Evolutionary conservation across 2,888 invertebrate genomes (phyloP).

Genomic region (Apotomis turbidana): DNA sequence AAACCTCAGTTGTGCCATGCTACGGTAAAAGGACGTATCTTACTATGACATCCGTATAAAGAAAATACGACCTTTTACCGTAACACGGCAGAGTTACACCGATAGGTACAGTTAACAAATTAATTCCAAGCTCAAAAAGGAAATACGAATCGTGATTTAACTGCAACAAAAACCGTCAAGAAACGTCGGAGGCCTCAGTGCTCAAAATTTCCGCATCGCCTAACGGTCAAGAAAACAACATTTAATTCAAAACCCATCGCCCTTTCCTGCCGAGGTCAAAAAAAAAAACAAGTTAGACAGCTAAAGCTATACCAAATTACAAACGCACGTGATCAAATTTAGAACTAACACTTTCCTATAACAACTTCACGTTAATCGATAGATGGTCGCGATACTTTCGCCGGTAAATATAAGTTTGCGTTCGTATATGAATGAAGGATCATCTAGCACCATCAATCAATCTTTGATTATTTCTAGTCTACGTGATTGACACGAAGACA

Average conservation of each 20-base stretch:
- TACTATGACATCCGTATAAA: too few species aligned
- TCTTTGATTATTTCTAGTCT: constrained; percentile 64
- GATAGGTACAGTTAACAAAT: constrained; percentile 16
- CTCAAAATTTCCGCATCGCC: constrained; percentile 38
- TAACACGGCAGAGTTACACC: too few species aligned
- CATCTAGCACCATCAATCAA: constrained; percentile 69
- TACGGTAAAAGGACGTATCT: too few species aligned
- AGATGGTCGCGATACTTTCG: constrained; percentile 15
- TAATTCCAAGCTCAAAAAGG: constrained; percentile 22
- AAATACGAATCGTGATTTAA: constrained; percentile 22
- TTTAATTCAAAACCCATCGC: constrained; percentile 41
- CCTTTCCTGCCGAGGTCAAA: constrained; percentile 44
- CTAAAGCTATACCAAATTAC: constrained; percentile 42
- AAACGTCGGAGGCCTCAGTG: constrained; percentile 25
- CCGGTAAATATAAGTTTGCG: constrained; percentile 6
- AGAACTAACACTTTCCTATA: constrained; percentile 5
- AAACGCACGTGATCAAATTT: constrained; percentile 16
- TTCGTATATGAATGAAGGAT: constrained; percentile 62
- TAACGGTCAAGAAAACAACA: constrained; percentile 35
- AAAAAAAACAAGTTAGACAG: constrained; percentile 46
- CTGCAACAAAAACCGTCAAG: constrained; percentile 19
- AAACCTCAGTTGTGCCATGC: neutral
- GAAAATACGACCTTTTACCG: too few species aligned
- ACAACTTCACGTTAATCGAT: neutral
- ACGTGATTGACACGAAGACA: constrained; percentile 78